These are phyloP conservation scores for Melipona beecheii DNA, from an alignment of 2,888 invertebrate genomes.

Conservation along the genomic window DNA sequence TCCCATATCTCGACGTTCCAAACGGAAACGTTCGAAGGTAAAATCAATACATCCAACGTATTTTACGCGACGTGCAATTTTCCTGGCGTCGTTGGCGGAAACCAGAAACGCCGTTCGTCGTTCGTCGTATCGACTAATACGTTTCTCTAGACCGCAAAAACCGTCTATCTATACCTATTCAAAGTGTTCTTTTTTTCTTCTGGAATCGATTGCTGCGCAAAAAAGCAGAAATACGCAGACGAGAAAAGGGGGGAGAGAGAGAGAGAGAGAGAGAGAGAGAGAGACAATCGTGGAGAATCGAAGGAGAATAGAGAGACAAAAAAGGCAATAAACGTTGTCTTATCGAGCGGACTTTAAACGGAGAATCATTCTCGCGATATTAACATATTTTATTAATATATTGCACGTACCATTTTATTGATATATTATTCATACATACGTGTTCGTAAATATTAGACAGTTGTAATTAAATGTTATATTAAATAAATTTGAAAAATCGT, in stretches of 20 bases:
- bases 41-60: constrained; percentile 13
- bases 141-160: constrained; percentile 19
- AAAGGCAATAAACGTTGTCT: background rate
- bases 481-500: background rate
- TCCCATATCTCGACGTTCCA: background rate
- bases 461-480: too few species aligned
- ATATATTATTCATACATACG: too few species aligned
- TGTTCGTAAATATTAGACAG: too few species aligned
- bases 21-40: background rate
- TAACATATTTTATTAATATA: constrained; percentile 22
- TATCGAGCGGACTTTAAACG: constrained; percentile 36
- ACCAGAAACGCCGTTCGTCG: constrained; percentile 20
- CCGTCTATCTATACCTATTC: background rate
- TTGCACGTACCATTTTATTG: too few species aligned
- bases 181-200: background rate
- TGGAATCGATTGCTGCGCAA: constrained; percentile 1
- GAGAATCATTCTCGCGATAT: constrained; percentile 39
- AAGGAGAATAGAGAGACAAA: constrained; percentile 6
- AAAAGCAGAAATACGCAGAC: background rate
- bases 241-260: too few species aligned
- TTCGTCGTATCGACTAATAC: constrained; percentile 5
- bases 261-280: background rate
- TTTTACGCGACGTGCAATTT: constrained; percentile 15
- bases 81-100: constrained; percentile 11
- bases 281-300: background rate